A percentile compares a stretch with the other conserved stretches of the same genome.
phyloP scores from a whole-genome alignment of 2,113 vertebrate species.

The Zingel zingel region DNA sequence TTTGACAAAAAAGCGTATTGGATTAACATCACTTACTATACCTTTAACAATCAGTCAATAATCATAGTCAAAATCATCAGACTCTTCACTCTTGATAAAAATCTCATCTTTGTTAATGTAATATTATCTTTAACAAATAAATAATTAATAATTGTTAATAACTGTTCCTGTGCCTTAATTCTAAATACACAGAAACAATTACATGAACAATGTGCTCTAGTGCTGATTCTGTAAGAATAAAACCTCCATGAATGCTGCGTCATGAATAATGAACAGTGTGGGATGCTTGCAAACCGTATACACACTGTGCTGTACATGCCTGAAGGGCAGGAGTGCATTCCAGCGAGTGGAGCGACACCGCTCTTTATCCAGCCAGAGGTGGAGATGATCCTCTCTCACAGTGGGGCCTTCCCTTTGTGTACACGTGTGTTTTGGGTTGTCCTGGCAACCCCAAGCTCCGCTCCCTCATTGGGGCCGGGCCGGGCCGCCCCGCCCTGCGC shows the following conservation, averaged over 20 bases:
- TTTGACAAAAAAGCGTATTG: too few relatives aligned
- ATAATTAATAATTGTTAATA: not conserved
- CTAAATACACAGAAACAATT: not conserved
- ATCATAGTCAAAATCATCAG: not conserved
- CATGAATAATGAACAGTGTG: constrained; percentile 74
- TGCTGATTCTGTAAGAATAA: constrained; percentile 17
- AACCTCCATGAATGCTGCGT: constrained; percentile 56
- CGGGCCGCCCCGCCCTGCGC: constrained; percentile 51
- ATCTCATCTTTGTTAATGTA: not conserved
- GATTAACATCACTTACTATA: too few relatives aligned
- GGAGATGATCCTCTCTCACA: constrained; percentile 71
- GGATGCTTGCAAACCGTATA: constrained; percentile 64
- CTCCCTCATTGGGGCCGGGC: constrained; percentile 47
- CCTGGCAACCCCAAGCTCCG: constrained; percentile 52
- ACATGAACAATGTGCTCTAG: constrained; percentile 12
- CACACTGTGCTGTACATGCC: constrained; percentile 63
- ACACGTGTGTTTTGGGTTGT: constrained; percentile 76
- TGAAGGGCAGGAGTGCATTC: constrained; percentile 75
- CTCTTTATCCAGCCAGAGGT: constrained; percentile 75
- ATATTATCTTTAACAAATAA: not conserved
- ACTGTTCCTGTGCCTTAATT: not conserved
- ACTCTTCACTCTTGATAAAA: constrained; percentile 6
- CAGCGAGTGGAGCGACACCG: constrained; percentile 51
- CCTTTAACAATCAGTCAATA: too few relatives aligned
- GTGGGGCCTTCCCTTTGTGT: constrained; percentile 72